Percentiles rank a stretch among this genome's conserved stretches.
Conservation (phyloP, 1,140 invertebrate species). For the Apis laboriosa region DNA sequence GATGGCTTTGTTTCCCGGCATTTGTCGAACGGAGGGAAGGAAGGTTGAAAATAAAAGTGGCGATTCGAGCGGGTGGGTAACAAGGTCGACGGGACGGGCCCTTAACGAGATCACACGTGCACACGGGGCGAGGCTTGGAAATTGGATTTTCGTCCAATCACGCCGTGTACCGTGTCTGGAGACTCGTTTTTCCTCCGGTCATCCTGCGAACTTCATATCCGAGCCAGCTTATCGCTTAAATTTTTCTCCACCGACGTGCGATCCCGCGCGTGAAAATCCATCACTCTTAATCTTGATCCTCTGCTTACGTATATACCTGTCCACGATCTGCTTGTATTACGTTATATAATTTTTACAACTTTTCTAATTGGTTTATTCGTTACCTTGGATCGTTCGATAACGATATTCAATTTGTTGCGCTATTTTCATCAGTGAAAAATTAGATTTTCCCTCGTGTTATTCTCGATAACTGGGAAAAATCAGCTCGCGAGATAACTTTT, state of each 20-base stretch:
- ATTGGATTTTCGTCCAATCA: slow-evolving; percentile 32
- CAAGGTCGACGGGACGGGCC: neutral
- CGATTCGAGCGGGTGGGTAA: neutral
- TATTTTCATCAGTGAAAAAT: too few species aligned
- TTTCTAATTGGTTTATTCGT: neutral
- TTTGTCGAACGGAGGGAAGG: too few species aligned
- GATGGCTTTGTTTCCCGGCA: too few species aligned
- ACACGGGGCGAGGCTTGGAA: slow-evolving; percentile 9
- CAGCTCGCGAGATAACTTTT: too few species aligned
- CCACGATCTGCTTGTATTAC: too few species aligned
- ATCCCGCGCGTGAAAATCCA: neutral
- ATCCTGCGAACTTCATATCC: neutral
- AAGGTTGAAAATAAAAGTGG: neutral
- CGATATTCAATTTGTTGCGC: too few species aligned
- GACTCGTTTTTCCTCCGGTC: slow-evolving; percentile 27
- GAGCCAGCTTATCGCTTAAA: neutral
- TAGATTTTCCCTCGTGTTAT: too few species aligned
- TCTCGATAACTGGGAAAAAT: too few species aligned
- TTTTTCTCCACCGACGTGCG: neutral
- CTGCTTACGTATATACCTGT: neutral
- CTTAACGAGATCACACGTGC: slow-evolving; percentile 30
- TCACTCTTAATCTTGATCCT: neutral
- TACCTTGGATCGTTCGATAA: too few species aligned
- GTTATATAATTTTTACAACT: neutral
- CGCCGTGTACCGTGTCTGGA: slow-evolving; percentile 6